Evolutionary conservation across 2,797 vertebrate species (phyloP).

Genomic region (Ambastaia sidthimunki): DNA sequence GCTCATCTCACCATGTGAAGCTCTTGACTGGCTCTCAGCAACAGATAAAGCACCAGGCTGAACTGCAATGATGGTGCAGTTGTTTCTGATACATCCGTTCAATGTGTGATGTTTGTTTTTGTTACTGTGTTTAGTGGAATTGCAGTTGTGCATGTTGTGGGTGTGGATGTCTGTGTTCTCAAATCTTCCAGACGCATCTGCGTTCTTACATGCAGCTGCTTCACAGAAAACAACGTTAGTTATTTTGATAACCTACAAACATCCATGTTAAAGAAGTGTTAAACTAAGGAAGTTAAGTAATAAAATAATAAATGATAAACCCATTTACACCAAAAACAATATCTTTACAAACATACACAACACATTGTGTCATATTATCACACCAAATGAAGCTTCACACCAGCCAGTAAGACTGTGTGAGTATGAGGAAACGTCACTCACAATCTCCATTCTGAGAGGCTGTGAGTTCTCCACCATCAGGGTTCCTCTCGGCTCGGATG

Average conservation of each 20-base stretch:
- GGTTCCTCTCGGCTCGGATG: constrained; percentile 66
- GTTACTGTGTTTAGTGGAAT: constrained; percentile 10
- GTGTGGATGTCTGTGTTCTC: constrained; percentile 64
- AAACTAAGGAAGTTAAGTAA: no score
- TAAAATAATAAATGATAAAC: no score
- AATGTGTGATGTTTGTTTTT: constrained; percentile 31
- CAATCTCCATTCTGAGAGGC: constrained; percentile 69
- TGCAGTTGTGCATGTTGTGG: constrained; percentile 14
- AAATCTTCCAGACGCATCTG: constrained; percentile 67
- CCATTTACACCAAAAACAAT: neutral
- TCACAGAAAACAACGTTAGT: constrained; percentile 41
- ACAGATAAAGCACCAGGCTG: neutral
- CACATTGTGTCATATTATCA: neutral
- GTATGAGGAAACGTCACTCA: constrained; percentile 70
- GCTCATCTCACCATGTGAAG: neutral
- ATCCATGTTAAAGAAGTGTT: no score
- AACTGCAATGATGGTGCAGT: constrained; percentile 1
- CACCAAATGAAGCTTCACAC: neutral
- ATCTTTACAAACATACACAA: neutral
- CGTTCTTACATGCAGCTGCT: constrained; percentile 72
- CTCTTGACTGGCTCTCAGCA: neutral
- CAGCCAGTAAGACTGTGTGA: neutral
- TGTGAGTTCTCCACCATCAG: constrained; percentile 65
- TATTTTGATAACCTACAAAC: no score
- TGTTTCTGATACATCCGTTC: constrained; percentile 52